Percentiles rank a stretch among this genome's conserved stretches.
Evolutionary conservation across 2,113 vertebrate species (phyloP).

Genomic region (Fulmarus glacialis): DNA sequence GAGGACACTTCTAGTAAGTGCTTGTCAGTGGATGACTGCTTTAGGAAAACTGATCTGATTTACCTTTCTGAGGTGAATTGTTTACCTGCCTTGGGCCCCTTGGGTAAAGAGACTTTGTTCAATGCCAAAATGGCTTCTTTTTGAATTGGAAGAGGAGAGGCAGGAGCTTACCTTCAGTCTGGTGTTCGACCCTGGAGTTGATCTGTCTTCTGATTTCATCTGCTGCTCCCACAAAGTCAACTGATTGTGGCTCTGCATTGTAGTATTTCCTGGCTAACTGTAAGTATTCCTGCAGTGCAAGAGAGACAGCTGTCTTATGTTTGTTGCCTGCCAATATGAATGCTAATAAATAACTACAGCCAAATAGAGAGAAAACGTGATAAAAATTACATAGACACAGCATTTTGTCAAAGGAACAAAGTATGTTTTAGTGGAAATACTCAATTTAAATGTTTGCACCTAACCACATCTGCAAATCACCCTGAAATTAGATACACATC

Average conservation of each 20-base stretch:
- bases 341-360: not conserved
- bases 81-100: not conserved
- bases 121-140: not conserved
- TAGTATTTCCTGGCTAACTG: slow-evolving; percentile 64
- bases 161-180: slow-evolving; percentile 69
- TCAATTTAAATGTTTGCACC: not conserved
- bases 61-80: not conserved
- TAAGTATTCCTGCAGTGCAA: slow-evolving; percentile 69
- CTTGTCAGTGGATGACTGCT: not conserved
- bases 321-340: not conserved
- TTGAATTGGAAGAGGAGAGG: not conserved
- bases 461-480: not conserved
- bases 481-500: not conserved
- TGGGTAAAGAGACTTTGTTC: not conserved
- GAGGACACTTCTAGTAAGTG: not conserved
- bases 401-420: not conserved
- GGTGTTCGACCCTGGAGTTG: slow-evolving; percentile 62
- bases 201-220: slow-evolving; percentile 64
- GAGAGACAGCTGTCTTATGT: not conserved
- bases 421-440: not conserved
- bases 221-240: slow-evolving; percentile 62
- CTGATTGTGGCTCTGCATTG: slow-evolving; percentile 47
- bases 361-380: not conserved
- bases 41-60: not conserved
- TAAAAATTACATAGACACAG: not conserved